These are phyloP conservation scores for Acropternis orthonyx DNA, from an alignment of 2,797 vertebrate genomes.

Conservation along the genomic window DNA sequence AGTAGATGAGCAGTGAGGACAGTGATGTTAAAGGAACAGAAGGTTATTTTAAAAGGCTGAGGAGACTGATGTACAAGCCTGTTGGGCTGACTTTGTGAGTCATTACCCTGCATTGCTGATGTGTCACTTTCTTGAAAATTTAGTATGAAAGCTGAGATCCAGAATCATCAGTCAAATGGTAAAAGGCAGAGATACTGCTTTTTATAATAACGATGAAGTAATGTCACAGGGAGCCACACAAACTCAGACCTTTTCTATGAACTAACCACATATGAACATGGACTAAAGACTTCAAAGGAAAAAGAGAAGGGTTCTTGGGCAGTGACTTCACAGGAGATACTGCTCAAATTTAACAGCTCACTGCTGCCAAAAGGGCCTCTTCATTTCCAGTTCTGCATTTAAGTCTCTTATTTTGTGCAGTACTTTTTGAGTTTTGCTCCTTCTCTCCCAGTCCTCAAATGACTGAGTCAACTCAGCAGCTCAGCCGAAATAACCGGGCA, in stretches of 20 bases:
- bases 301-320: neutral
- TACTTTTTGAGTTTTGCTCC: neutral
- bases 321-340: neutral
- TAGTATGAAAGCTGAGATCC: neutral
- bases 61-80: neutral
- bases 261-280: neutral
- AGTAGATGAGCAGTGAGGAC: neutral
- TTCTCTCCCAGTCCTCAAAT: neutral
- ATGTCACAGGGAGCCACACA: neutral
- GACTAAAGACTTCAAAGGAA: neutral
- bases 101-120: neutral
- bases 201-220: neutral
- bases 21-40: neutral
- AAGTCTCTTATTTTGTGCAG: neutral
- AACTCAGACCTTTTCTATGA: neutral
- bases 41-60: neutral
- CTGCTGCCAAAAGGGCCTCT: neutral
- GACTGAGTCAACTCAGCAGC: neutral
- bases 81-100: neutral
- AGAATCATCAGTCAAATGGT: neutral
- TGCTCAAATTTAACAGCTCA: neutral
- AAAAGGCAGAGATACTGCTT: neutral
- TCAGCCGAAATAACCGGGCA: neutral
- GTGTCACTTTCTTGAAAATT: neutral
- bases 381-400: neutral